Evolutionary conservation across 30 jellyfish, hydroid and myxozoan species (phyloP), one percentile per base, ranked within the genome.

Genomic region (Hydra vulgaris): DNA sequence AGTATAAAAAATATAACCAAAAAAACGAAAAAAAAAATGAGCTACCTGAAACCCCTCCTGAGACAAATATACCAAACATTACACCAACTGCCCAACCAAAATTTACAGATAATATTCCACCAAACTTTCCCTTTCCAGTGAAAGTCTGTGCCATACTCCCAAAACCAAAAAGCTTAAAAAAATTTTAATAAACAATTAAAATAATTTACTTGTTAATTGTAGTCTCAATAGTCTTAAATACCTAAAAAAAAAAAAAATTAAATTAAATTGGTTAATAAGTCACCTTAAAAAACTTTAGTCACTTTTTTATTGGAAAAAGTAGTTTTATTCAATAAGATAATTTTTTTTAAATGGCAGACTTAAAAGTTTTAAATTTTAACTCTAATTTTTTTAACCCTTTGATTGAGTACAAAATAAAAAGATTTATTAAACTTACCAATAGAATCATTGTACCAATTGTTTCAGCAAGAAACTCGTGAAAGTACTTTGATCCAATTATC

Each of bases 81-180:
- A 92, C 98, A 0, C 98, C 98, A 92, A 92, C 77, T 17, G 96
- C 98, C 98, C 98, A 92, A 25, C 98, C 98, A 21, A 85, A 85
- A 71, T 92, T 87, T n/a, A 92, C 96, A 0, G 98, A 92, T 82
- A 85, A 86, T 70, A 86, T 86, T 76, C 85, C 92, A 53, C 98
- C 98, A 70, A 86, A 92, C 54, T 66, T 87, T 72, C 81, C 87
- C 72, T 92, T 92, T 40, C 95, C 96, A 27, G 86, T 88, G 61
- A 92, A 92, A 74, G 88, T 86, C 27, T 92, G 98, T 7, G 98
- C 98, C 20, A 92, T 96, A 17, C 96, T 87, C 72, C 98, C 98
- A 54, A 89, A 79, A 15, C 98, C 98, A 77, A 92, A 78, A 16
- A 96, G 90, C 98, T 92, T 69, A 40, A 40, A 40, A 12, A 3